These are phyloP conservation scores for Etia nguti DNA, from an alignment of 2,113 vertebrate genomes.

Conservation along the genomic window DNA sequence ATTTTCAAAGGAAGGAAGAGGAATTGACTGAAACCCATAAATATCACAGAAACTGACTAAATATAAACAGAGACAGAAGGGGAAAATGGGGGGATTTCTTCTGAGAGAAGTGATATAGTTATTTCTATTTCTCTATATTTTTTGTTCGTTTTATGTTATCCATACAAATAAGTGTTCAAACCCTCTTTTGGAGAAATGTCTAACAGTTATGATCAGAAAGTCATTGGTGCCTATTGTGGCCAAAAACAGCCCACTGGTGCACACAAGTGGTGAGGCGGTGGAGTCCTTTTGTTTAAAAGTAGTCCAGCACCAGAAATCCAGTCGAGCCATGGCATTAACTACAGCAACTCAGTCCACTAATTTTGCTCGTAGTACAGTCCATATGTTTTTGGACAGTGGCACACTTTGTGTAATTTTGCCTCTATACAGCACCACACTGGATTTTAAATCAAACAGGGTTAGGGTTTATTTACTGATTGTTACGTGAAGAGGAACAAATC, in stretches of 20 bases:
- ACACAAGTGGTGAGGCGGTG: rapidly evolving
- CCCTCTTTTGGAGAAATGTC: neutral
- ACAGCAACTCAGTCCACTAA: neutral
- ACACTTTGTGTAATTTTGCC: neutral
- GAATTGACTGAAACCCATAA: neutral
- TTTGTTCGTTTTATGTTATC: rapidly evolving
- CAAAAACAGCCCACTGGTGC: neutral
- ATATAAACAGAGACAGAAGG: neutral
- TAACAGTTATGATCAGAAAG: neutral
- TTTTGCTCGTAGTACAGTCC: neutral
- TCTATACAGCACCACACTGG: neutral
- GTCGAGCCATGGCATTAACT: rapidly evolving
- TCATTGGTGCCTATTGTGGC: neutral
- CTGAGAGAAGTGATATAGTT: neutral
- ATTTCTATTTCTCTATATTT: neutral
- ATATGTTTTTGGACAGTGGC: rapidly evolving
- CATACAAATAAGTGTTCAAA: neutral
- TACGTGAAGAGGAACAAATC: too few species aligned
- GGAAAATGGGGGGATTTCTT: neutral
- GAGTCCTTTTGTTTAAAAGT: neutral
- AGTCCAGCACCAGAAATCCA: neutral
- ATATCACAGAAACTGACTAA: neutral
- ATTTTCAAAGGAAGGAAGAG: neutral
- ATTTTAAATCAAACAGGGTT: rapidly evolving
- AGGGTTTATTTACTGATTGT: too few species aligned